A percentile compares a stretch with the other conserved stretches of the same genome.
These are phyloP conservation scores for Lepeophtheirus nordmannii DNA, from an alignment of 2,888 invertebrate genomes.

Conservation along the genomic window DNA sequence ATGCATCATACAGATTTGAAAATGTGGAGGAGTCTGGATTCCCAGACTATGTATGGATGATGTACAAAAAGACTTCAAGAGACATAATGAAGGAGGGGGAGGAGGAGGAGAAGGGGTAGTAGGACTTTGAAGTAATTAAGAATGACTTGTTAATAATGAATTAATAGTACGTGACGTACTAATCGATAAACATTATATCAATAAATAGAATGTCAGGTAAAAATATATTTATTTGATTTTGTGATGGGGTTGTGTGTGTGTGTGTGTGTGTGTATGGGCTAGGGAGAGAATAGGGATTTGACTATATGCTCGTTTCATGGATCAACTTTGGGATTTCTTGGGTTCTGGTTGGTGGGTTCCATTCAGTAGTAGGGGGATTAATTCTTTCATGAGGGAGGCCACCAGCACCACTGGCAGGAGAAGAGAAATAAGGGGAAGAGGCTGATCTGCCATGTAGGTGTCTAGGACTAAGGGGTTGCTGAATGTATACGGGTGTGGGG, in stretches of 20 bases:
- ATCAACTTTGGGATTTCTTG: slow-evolving; percentile 40
- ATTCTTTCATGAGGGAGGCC: background rate
- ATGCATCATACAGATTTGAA: too few relatives aligned
- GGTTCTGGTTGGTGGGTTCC: slow-evolving; percentile 38
- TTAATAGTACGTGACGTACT: too few relatives aligned
- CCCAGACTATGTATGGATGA: too few relatives aligned
- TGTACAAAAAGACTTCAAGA: too few relatives aligned
- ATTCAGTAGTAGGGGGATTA: too few relatives aligned
- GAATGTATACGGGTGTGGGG: slow-evolving; percentile 18
- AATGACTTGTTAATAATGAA: too few relatives aligned
- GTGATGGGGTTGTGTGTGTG: background rate
- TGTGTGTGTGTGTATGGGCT: background rate
- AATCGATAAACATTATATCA: too few relatives aligned
- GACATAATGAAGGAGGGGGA: too few relatives aligned
- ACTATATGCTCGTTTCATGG: slow-evolving; percentile 54
- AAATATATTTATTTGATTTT: background rate
- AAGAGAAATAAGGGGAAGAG: slow-evolving; percentile 25
- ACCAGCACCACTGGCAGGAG: slow-evolving; percentile 10
- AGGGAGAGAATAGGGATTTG: background rate
- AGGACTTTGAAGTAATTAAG: too few relatives aligned
- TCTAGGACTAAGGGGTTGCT: slow-evolving; percentile 25
- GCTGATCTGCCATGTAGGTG: slow-evolving; percentile 25
- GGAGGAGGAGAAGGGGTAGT: too few relatives aligned
- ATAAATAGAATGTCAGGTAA: background rate
- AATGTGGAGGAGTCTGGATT: too few relatives aligned